These are phyloP conservation scores for Diglossa cyanea DNA, from an alignment of 2,797 vertebrate genomes.

Conservation along the genomic window DNA sequence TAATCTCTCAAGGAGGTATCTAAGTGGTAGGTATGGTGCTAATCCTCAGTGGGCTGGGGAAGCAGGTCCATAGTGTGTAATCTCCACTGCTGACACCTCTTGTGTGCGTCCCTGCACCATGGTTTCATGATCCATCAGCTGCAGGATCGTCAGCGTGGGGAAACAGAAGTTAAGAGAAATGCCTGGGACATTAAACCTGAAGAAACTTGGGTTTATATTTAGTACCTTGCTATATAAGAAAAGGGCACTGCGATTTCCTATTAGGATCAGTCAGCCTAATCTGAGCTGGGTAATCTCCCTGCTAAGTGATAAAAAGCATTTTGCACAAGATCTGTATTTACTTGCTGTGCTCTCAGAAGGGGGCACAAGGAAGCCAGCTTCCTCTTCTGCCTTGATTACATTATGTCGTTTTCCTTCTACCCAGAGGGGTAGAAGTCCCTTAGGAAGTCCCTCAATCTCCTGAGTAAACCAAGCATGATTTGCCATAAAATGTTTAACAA, in stretches of 20 bases:
- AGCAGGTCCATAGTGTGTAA: neutral
- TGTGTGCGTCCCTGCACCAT: neutral
- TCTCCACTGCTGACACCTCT: conserved; percentile 19
- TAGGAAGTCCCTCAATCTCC: neutral
- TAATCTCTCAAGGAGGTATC: conserved; percentile 8
- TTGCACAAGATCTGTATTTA: neutral
- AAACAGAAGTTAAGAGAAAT: conserved; percentile 40
- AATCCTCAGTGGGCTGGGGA: conserved; percentile 22
- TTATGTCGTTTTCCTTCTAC: neutral
- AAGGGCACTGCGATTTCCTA: neutral
- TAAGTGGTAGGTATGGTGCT: conserved; percentile 40
- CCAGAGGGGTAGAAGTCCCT: neutral
- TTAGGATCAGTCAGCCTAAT: neutral
- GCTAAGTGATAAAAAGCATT: neutral
- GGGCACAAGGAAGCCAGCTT: neutral
- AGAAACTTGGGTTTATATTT: neutral
- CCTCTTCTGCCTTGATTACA: neutral
- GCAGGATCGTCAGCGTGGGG: neutral
- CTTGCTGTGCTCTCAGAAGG: neutral
- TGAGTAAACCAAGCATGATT: neutral
- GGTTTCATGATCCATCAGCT: conserved; percentile 28
- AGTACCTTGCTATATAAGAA: neutral
- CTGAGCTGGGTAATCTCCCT: accelerated
- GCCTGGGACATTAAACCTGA: neutral
- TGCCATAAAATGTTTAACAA: neutral